Evolutionary conservation across 2,113 vertebrate species (phyloP), one percentile per base, ranked within the genome.

Genomic region (Chaenocephalus aceratus): DNA sequence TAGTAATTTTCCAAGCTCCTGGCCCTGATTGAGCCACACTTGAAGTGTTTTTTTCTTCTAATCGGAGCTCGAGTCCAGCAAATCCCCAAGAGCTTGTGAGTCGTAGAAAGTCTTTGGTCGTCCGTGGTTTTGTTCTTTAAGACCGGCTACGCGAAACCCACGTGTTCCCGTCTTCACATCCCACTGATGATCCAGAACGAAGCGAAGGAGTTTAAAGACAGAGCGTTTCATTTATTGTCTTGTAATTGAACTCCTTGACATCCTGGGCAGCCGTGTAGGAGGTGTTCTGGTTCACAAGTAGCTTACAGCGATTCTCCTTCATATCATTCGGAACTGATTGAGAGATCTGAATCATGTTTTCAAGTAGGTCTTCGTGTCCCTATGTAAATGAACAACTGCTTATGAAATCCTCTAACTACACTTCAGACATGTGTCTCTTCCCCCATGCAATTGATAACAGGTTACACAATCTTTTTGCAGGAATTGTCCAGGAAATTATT

Each of bases 41-140:
- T 44, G 23, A 75, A 56, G 57, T 70, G 44, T 41, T 9, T 66
- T n/a, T 61, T 53, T 30, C 30, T n/a, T 77, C 23, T 65, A 62
- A 74, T 82, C 57, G 44, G 11, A 82, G 52, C 59, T 45, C 34
- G 45, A 53, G 64, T 71, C 10, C 48, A 14, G n/a, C 3, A 0
- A 59, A 60, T 30, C 53, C 3, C 9, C 46, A 44, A 0, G 12
- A 18, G 21, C 23, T 62, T 57, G n/a, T 65, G 34, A 46, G 49
- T 10, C 60, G 53, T 6, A 5, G 46, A 23, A 48, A 23, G 16
- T 12, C 62, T 86, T 79, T 69, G 74, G 83, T 88, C 53, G 26
- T 15, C 30, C n/a, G 14, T 8, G n/a, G 3, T 63, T 88, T 78
- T 84, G 75, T 76, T 81, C 67, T 75, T 61, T 10, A 48, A 73